Percentiles rank a stretch among this genome's conserved stretches.
phyloP scores from a whole-genome alignment of 2,888 invertebrate species.

The Hypomecis punctinalis region DNA sequence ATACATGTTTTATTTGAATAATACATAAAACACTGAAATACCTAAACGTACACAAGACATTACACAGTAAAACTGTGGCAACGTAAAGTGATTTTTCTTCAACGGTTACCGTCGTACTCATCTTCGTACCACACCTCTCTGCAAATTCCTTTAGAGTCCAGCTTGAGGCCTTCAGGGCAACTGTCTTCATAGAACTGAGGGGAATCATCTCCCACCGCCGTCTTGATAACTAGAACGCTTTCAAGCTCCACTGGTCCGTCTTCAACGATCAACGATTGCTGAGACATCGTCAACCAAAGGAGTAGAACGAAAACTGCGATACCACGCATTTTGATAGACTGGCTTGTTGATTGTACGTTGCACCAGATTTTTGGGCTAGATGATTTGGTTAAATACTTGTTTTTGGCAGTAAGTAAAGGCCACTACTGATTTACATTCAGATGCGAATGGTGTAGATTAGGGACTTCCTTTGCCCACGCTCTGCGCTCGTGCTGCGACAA shows the following conservation, averaged over 20 bases:
- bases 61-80: too few species aligned
- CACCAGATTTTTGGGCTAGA: neutral
- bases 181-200: slow-evolving; percentile 2
- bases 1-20: too few species aligned
- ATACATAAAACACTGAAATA: too few species aligned
- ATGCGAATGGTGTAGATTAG: slow-evolving; percentile 36
- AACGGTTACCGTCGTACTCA: slow-evolving; percentile 2
- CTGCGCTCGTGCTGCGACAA: slow-evolving; percentile 10
- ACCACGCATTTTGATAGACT: neutral
- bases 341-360: neutral
- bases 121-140: slow-evolving; percentile 10
- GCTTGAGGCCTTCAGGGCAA: neutral
- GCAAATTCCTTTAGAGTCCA: neutral
- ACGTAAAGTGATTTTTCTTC: neutral
- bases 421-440: slow-evolving; percentile 8
- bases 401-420: slow-evolving; percentile 1
- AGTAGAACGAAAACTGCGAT: neutral
- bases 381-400: neutral
- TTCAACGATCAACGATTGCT: slow-evolving; percentile 1
- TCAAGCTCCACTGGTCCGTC: slow-evolving; percentile 3
- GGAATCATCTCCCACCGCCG: slow-evolving; percentile 1
- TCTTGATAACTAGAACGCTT: slow-evolving; percentile 3
- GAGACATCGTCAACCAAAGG: neutral
- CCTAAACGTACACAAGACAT: too few species aligned
- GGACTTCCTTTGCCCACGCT: slow-evolving; percentile 18